A percentile compares a stretch with the other conserved stretches of the same genome.
phyloP scores from a whole-genome alignment of 2,113 vertebrate genomes.

The Progne subis region DNA sequence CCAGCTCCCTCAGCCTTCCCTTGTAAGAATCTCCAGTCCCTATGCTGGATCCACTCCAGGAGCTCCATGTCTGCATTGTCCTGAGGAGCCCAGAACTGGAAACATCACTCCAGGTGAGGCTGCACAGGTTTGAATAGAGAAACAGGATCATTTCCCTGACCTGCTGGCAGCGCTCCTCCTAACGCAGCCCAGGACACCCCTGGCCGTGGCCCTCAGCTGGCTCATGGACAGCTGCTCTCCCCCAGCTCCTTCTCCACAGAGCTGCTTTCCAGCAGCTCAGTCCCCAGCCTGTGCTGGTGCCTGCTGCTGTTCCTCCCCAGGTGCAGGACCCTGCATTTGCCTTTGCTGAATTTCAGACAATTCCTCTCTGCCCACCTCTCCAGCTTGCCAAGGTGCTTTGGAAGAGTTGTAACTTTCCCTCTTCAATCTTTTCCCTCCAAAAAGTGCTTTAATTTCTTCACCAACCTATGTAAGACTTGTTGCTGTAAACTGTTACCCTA shows the following conservation, averaged over 20 bases:
- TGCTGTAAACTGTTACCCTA: not conserved
- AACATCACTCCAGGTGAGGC: not conserved
- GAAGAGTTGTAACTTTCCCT: not conserved
- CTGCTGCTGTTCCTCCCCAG: not conserved
- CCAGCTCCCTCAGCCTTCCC: not conserved
- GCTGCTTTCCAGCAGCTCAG: not conserved
- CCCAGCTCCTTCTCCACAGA: not conserved
- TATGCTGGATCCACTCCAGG: not conserved
- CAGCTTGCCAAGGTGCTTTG: not conserved
- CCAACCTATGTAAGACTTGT: not conserved
- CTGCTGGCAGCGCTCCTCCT: not conserved
- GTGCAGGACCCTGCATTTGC: not conserved
- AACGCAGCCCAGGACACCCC: fast-evolving
- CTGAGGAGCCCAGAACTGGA: not conserved
- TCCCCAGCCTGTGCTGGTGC: not conserved
- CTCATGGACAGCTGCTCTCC: not conserved
- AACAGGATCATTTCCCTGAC: not conserved
- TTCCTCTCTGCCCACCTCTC: not conserved
- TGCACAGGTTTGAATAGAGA: fast-evolving
- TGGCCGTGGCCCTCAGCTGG: not conserved
- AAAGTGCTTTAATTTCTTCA: not conserved
- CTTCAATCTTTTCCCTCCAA: not conserved
- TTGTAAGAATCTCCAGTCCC: not conserved
- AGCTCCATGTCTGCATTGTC: not conserved
- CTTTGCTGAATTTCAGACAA: not conserved